A percentile compares a stretch with the other conserved stretches of the same genome.
phyloP scores from a whole-genome alignment of 1,140 invertebrate species.

The Megathymus violae region DNA sequence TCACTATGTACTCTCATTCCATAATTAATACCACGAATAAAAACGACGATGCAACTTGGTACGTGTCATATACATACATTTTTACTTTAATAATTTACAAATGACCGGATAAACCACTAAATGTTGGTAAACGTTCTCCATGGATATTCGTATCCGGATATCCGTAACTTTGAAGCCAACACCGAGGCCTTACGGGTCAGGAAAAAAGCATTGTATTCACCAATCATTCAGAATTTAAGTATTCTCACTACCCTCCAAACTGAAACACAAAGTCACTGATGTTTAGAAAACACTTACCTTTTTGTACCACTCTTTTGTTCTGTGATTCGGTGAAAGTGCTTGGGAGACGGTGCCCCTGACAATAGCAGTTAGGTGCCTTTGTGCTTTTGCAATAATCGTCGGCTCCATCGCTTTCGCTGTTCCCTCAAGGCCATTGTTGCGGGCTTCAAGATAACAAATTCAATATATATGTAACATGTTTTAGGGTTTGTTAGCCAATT shows the following conservation, averaged over 20 bases:
- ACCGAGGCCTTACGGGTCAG: too few relatives aligned
- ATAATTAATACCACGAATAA: too few relatives aligned
- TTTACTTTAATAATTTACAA: too few relatives aligned
- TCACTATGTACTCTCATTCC: too few relatives aligned
- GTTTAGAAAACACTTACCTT: not conserved
- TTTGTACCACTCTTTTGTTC: not conserved
- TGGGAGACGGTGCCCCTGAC: not conserved
- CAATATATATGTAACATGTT: not conserved
- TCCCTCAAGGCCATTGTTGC: constrained; percentile 5
- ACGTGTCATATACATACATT: too few relatives aligned
- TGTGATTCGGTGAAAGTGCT: constrained; percentile 2
- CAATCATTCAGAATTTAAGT: too few relatives aligned
- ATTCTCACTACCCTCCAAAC: not conserved
- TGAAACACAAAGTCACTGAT: not conserved
- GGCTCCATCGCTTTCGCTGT: constrained; percentile 10
- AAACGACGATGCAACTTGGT: too few relatives aligned
- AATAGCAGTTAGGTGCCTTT: constrained; percentile 12
- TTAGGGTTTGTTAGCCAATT: not conserved
- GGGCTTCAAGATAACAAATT: not conserved
- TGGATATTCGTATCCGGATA: too few relatives aligned
- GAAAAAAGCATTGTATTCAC: too few relatives aligned
- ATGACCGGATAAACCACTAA: too few relatives aligned
- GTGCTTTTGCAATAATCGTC: constrained; percentile 19
- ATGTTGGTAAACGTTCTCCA: too few relatives aligned
- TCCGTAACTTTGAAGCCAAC: too few relatives aligned